Percentiles rank a stretch among this genome's conserved stretches.
Evolutionary conservation across 2,888 invertebrate species (phyloP).

Genomic region (Imbricaverruca yamaguchii): DNA sequence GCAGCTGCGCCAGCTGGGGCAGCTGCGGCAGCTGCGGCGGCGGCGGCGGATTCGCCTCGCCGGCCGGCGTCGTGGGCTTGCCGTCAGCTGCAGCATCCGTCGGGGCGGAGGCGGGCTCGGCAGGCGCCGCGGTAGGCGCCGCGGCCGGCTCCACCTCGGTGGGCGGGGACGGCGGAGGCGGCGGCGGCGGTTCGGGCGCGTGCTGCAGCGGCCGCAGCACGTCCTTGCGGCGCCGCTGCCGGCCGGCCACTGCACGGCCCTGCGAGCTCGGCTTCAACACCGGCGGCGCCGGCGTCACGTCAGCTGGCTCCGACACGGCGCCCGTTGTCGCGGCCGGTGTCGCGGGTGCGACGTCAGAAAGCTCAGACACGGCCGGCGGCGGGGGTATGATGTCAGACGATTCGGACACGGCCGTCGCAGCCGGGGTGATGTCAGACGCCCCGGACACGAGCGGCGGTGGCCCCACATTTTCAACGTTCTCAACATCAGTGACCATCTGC

Average conservation of each 20-base stretch:
- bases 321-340: neutral
- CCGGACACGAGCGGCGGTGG: too few species aligned
- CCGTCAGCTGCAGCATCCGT: too few species aligned
- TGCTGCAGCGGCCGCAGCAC: slow-evolving; percentile 4
- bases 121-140: neutral
- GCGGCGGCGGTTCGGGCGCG: neutral
- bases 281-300: neutral
- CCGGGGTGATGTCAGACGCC: too few species aligned
- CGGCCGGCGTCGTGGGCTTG: too few species aligned
- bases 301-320: neutral
- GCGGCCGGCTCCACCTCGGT: neutral
- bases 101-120: too few species aligned
- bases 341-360: neutral
- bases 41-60: neutral
- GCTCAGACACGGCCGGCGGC: neutral
- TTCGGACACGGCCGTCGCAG: too few species aligned
- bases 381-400: neutral
- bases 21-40: too few species aligned
- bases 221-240: slow-evolving; percentile 8
- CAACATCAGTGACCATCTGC: too few species aligned
- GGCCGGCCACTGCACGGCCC: neutral
- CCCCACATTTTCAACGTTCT: too few species aligned
- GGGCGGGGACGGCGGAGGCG: neutral
- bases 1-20: too few species aligned
- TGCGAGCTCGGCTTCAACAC: too few species aligned